Percentiles rank a stretch among this genome's conserved stretches.
Evolutionary conservation across 2,888 invertebrate species (phyloP).

Genomic region (Drosophila meridionalis): DNA sequence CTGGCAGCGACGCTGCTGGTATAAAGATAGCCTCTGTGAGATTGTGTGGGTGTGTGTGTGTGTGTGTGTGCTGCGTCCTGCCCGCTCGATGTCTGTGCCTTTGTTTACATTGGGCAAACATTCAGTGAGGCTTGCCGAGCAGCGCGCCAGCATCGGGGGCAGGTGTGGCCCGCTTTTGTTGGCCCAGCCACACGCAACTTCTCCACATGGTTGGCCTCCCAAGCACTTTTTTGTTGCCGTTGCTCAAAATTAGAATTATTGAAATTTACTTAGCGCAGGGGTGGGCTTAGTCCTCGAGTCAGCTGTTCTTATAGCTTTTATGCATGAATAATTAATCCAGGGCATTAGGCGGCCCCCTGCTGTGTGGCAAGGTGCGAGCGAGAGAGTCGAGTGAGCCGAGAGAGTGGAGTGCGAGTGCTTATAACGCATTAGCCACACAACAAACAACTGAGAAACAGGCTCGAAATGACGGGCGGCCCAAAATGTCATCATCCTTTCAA

Average conservation of each 20-base stretch:
- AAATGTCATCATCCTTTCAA: constrained; percentile 52
- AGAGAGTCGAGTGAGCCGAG: too few species aligned
- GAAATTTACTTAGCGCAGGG: constrained; percentile 64
- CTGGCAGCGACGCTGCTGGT: constrained; percentile 3
- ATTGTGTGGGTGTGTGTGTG: constrained; percentile 15
- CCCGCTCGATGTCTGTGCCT: constrained; percentile 46
- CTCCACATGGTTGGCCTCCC: background rate
- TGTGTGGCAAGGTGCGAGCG: background rate
- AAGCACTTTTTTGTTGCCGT: constrained; percentile 28
- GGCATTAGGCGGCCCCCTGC: constrained; percentile 37
- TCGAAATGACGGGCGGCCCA: constrained; percentile 44
- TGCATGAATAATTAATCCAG: constrained; percentile 65
- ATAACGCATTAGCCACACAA: constrained; percentile 23
- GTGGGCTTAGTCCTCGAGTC: constrained; percentile 50
- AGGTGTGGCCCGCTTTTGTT: constrained; percentile 43
- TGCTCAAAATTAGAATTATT: constrained; percentile 71
- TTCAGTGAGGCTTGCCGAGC: constrained; percentile 27
- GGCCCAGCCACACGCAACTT: constrained; percentile 15
- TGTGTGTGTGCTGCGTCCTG: background rate
- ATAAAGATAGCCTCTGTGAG: constrained; percentile 36
- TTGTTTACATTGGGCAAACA: constrained; percentile 76
- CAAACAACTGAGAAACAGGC: constrained; percentile 25
- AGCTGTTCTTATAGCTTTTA: constrained; percentile 63
- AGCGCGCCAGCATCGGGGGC: background rate
- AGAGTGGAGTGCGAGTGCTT: constrained; percentile 4